Base-by-base conservation (phyloP, 2,888 invertebrate genomes). In the Mimas tiliae region DNA sequence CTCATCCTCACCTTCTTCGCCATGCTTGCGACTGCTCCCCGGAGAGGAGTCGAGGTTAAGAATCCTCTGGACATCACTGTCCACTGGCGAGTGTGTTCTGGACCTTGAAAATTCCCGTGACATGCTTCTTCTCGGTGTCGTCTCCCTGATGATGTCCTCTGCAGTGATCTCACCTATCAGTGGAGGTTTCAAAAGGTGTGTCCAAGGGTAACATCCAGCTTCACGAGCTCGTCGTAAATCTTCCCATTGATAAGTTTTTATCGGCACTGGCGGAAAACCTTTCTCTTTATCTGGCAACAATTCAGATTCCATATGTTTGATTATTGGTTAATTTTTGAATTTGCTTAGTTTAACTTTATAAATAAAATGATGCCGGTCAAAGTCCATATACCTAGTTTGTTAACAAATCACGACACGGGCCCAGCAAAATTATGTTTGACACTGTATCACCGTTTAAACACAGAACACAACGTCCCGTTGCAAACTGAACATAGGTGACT, bases 161-260 rank as follows among this genome's bases (percentile, higher is more conserved):
- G 93, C 93, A 63, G 94, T 93, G 69, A 94, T 88, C 80, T 91
- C 90, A 65, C 91, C 92, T 76, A 89, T 87, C 27, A 95, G 85
- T 0, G 95, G 95, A 33, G 93, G 94, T 84, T 97, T 97, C 78
- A 96, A 94, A 34, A 97, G 88, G 86, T 97, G 95, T 14, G 97
- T 97, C 96, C 97, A 97, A 74, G 97, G 97, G 82, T 97, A 97
- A 58, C 95, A 95, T 71, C 97, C 97, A 82, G 95, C 94, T 77
- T 95, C 94, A 87, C 95, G 95, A 75, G 95, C 94, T 83, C 96
- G 94, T 77, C 95, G 91, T 52, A 97, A 90, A 87, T 97, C 97
- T 90, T 97, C 97, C 97, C 97, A 97, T 92, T 95, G 95, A 88
- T 97, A 97, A 65, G 97, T 97, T 87, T 96, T 95, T 78, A 96